These are phyloP conservation scores for Tetrapedia diversipes DNA, from an alignment of 2,888 invertebrate genomes.

Conservation along the genomic window DNA sequence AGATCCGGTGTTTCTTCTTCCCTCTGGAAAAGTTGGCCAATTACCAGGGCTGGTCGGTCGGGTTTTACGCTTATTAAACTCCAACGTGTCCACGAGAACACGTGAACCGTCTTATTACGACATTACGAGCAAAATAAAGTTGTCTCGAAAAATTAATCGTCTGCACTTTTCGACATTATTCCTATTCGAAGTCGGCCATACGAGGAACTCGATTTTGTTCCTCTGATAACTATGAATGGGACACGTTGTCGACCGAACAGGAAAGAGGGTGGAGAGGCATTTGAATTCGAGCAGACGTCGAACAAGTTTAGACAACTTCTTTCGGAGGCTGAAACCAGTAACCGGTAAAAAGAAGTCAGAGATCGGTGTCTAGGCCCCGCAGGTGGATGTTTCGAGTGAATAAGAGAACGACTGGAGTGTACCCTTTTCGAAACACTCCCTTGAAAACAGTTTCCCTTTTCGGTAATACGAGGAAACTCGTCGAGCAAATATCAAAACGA, in stretches of 20 bases:
- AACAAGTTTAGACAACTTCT: constrained; percentile 7
- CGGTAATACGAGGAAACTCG: constrained; percentile 7
- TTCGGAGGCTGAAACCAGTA: background rate
- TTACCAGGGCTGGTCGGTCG: background rate
- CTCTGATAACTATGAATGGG: background rate
- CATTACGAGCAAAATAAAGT: too few relatives aligned
- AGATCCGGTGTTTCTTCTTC: background rate
- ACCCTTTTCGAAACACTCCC: background rate
- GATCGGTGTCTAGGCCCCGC: background rate
- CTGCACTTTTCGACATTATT: too few relatives aligned
- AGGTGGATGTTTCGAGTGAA: background rate
- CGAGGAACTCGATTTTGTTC: too few relatives aligned
- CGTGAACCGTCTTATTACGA: too few relatives aligned
- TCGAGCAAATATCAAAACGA: constrained; percentile 27
- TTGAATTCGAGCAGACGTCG: constrained; percentile 1
- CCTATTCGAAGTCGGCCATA: too few relatives aligned
- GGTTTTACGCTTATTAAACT: background rate
- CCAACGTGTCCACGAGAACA: background rate
- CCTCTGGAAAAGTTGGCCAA: background rate
- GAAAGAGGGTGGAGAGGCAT: background rate
- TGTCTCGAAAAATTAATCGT: too few relatives aligned
- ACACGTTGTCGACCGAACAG: background rate
- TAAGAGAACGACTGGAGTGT: background rate
- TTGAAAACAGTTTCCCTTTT: background rate
- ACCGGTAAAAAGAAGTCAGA: background rate